These are phyloP conservation scores for Mustela lutreola DNA, from an alignment of 2,113 vertebrate genomes.

Conservation along the genomic window DNA sequence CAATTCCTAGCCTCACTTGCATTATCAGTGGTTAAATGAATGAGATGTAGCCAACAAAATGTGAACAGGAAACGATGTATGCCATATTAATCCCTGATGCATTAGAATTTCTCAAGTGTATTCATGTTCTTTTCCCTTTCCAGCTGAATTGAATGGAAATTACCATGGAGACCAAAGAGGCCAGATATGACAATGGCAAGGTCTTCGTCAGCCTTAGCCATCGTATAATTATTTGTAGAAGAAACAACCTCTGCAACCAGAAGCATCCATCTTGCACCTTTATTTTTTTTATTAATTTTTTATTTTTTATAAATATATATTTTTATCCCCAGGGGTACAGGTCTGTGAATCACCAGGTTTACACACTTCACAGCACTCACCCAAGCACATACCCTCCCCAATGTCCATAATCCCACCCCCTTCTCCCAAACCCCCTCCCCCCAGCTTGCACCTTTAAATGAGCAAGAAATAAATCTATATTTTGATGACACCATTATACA, in stretches of 20 bases:
- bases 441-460: not conserved
- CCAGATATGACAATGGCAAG: not conserved
- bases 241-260: not conserved
- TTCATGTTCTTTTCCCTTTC: not conserved
- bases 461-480: slow-evolving; percentile 15
- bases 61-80: not conserved
- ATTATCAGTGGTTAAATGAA: not conserved
- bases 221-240: not conserved
- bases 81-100: not conserved
- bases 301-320: too few species aligned
- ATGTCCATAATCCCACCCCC: too few species aligned
- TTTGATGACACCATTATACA: not conserved
- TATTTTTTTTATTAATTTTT: not conserved
- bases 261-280: not conserved
- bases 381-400: too few species aligned
- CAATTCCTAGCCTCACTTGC: not conserved
- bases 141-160: not conserved
- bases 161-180: not conserved
- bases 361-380: too few species aligned
- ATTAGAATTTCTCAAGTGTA: not conserved
- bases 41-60: not conserved
- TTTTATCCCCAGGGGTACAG: too few species aligned
- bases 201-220: not conserved
- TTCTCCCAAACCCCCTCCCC: too few species aligned
- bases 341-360: too few species aligned